These are phyloP conservation scores for Folsomia candida DNA, from an alignment of 2,888 invertebrate species.

Conservation along the genomic window DNA sequence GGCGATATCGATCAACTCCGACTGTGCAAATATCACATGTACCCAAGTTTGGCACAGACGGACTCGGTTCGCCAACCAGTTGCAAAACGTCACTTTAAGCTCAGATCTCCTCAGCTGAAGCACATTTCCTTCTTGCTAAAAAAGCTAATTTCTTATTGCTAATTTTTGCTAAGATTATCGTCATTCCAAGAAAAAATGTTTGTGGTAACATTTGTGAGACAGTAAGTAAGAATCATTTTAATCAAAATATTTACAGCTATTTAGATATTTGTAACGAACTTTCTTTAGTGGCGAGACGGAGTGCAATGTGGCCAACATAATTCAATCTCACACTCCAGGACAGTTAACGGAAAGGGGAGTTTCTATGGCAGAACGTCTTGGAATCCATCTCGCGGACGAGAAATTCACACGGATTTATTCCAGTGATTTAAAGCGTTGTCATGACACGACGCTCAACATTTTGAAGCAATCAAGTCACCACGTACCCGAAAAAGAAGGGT, in stretches of 20 bases:
- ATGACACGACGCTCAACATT: conserved; percentile 39
- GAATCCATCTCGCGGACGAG: conserved; percentile 27
- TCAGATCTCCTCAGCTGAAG: too few relatives aligned
- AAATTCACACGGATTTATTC: conserved; percentile 36
- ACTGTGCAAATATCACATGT: too few relatives aligned
- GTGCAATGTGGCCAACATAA: conserved; percentile 35
- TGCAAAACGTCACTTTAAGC: too few relatives aligned
- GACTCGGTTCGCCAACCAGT: too few relatives aligned
- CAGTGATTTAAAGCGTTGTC: conserved; percentile 41
- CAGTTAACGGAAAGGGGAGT: conserved; percentile 35
- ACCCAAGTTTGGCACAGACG: too few relatives aligned
- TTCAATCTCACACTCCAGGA: conserved; percentile 38
- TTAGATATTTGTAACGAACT: neutral
- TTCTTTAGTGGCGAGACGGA: conserved; percentile 38
- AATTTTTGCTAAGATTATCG: too few relatives aligned
- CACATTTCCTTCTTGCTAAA: too few relatives aligned
- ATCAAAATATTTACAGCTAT: neutral
- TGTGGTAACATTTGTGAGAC: conserved; percentile 31
- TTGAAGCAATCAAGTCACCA: conserved; percentile 23
- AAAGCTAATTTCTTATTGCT: too few relatives aligned
- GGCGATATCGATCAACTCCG: too few relatives aligned
- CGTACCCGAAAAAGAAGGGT: conserved; percentile 30
- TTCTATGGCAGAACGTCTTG: conserved; percentile 37
- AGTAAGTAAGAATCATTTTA: conserved; percentile 28
- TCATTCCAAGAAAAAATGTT: too few relatives aligned